Evolutionary conservation across 2,113 vertebrate genomes (phyloP), one percentile per base, ranked within the genome.

Genomic region (Poeciliopsis occidentalis): DNA sequence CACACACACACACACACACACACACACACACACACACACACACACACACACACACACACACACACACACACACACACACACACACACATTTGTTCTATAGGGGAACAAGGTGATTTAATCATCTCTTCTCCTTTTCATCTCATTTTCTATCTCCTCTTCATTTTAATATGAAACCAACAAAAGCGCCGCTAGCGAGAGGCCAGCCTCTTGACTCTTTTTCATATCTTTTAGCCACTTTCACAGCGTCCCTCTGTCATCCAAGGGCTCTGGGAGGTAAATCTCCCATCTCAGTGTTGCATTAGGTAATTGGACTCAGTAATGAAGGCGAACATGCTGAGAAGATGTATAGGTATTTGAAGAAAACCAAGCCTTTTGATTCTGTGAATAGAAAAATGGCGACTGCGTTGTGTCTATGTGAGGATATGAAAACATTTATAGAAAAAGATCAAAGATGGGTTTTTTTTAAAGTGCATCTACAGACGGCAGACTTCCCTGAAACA

Each of bases 261-360:
- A 63, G 26, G 66, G 76, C 61, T 67, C 68, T 71, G 47, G 60
- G 67, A 61, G 73, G 63, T 75, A 79, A 86, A 90, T 77, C 75
- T 76, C 2, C 7, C 73, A 83, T 84, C 82, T 85, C 69, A 68
- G 79, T 69, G 71, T 73, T 80, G 75, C 82, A 88, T 89, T 92
- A 91, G 78, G 80, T 82, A 89, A 92, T 88, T 88, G 75, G 71
- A 86, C 84, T 75, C 80, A 74, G 85, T 79, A 87, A 90, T 76
- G 41, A 82, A 81, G 75, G 84, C 69, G 54, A 87, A 82, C 70
- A n/a, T 24, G 44, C 74, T 78, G 70, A 0, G 41, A 68, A 60
- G 24, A 51, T 73, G 76, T n/a, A 24, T 22, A 12, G 8, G 10
- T 39, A 24, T 34, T 54, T 19, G 19, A 54, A 19, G 22, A 54